Evolutionary conservation across 2,888 invertebrate species (phyloP).

Genomic region (Eubasilissa splendida): DNA sequence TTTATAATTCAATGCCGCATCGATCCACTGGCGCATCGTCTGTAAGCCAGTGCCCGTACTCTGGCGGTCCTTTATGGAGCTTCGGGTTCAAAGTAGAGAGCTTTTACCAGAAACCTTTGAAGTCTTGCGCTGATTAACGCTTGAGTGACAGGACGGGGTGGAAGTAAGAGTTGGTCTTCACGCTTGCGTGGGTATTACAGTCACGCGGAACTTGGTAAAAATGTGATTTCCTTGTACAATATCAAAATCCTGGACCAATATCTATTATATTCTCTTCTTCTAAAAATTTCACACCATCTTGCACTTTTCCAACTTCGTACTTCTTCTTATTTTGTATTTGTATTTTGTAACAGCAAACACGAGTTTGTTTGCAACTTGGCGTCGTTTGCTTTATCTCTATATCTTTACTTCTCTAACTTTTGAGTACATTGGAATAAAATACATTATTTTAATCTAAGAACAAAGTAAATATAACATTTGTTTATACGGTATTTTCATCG

Average conservation of each 20-base stretch:
- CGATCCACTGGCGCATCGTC: constrained; percentile 7
- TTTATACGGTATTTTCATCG: no score
- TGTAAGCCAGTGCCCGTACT: not conserved
- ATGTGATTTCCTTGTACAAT: not conserved
- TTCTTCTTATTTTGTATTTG: not conserved
- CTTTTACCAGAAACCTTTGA: constrained; percentile 46
- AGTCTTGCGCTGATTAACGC: constrained; percentile 45
- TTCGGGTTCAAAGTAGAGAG: constrained; percentile 39
- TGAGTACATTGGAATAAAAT: no score
- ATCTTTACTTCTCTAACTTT: no score
- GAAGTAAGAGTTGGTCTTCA: constrained; percentile 7
- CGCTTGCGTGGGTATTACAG: not conserved
- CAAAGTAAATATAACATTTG: no score
- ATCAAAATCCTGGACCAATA: not conserved
- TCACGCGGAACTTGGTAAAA: not conserved
- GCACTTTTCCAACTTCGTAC: not conserved
- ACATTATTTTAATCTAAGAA: no score
- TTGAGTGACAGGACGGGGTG: constrained; percentile 35
- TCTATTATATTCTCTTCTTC: not conserved
- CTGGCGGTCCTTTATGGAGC: constrained; percentile 27
- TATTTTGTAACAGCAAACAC: no score
- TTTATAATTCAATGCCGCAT: constrained; percentile 19
- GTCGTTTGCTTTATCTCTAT: no score
- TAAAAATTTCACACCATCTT: not conserved
- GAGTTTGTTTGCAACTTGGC: no score